Evolutionary conservation across 92 coral and sea anemone genomes (phyloP), one percentile per base, ranked within the genome.

Genomic region (Metridium senile): DNA sequence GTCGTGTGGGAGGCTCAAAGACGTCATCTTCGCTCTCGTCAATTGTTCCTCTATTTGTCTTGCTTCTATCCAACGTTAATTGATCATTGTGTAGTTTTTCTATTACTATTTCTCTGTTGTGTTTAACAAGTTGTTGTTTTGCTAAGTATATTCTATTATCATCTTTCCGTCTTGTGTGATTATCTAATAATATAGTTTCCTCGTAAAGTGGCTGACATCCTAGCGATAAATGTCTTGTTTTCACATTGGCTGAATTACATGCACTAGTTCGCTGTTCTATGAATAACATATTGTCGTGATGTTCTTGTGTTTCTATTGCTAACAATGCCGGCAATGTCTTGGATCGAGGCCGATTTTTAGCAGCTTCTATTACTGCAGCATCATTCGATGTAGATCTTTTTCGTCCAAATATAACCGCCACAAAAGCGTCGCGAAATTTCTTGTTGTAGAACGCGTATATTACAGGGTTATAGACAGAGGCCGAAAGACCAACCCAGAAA

Each of bases 361-460:
- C 52, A n/a, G 34, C 3, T 30, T 45, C 63, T 10, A 49, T 63
- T 2, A 54, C 28, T 4, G 0, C 58, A 22, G n/a, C 59, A 17
- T 43, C 11, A 20, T 57, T 26, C 43, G 49, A 39, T 39, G 49
- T 39, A 39, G 6, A 4, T 39, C 49, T 47, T 1, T 79, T 81
- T 43, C 64, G 73, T 19, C 51, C 70, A 31, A 89, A 69, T n/a
- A 89, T n/a, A 47, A 87, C 86, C 19, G 84, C 73, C 26, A 64
- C 62, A 43, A 87, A 79, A 17, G 95, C 95, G 30, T 87, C 81
- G 30, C 95, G 86, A 72, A 90, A 90, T 63, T 90, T 90, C 77
- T 81, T 87, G 77, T 90, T 90, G 65, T 83, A 87, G 63, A 90
- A 90, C 20, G 92, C 92, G 20, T 90, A 90, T 32, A 90, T 90